Evolutionary conservation across 2,797 vertebrate genomes (phyloP).

Genomic region (Micromesistius poutassou): DNA sequence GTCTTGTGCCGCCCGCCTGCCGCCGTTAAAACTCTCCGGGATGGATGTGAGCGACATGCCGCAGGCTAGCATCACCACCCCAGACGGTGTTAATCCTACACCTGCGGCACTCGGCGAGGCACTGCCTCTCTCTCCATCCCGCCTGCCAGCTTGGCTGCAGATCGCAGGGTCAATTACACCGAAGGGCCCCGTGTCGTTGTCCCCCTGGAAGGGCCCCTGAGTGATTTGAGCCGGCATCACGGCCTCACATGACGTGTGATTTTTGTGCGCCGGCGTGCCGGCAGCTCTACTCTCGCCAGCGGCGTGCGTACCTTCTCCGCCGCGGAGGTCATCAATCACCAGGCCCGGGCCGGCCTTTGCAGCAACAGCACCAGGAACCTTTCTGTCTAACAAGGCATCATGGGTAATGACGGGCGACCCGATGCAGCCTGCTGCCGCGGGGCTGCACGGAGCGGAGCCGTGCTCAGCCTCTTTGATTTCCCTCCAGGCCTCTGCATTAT

Average conservation of each 20-base stretch:
- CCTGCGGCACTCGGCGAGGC: slow-evolving; percentile 39
- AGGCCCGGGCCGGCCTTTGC: slow-evolving; percentile 26
- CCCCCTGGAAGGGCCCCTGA: slow-evolving; percentile 54
- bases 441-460: slow-evolving; percentile 12
- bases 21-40: background rate
- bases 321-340: slow-evolving; percentile 34
- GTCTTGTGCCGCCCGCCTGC: slow-evolving; percentile 1
- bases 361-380: slow-evolving; percentile 19
- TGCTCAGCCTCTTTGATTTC: slow-evolving; percentile 46
- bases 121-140: slow-evolving; percentile 31
- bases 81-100: slow-evolving; percentile 36
- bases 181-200: slow-evolving; percentile 52
- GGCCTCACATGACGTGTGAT: slow-evolving; percentile 51
- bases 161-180: slow-evolving; percentile 63
- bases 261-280: slow-evolving; percentile 21
- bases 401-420: slow-evolving; percentile 33
- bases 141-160: slow-evolving; percentile 49
- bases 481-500: slow-evolving; percentile 32
- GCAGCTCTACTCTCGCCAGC: background rate
- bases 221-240: slow-evolving; percentile 42
- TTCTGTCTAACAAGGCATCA: slow-evolving; percentile 38
- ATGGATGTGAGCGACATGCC: slow-evolving; percentile 21
- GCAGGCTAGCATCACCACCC: slow-evolving; percentile 18
- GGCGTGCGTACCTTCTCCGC: slow-evolving; percentile 19
- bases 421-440: slow-evolving; percentile 16